Percentiles rank a stretch among this genome's conserved stretches.
Conservation (phyloP, 2,888 invertebrate genomes). For the Kryphioiulus occultus region DNA sequence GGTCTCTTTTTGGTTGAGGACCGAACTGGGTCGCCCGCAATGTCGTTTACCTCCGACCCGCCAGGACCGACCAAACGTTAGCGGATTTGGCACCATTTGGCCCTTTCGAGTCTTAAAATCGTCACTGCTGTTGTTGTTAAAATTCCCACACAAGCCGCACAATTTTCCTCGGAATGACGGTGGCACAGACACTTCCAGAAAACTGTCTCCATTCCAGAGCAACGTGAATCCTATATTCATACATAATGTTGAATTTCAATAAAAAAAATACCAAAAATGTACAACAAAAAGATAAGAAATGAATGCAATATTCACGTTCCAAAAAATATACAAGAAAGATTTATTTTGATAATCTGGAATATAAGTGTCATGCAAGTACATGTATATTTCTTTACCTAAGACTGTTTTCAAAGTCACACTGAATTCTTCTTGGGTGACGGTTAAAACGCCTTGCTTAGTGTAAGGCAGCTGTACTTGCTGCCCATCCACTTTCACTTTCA, state of each 20-base stretch:
- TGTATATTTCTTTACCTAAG: constrained; percentile 56
- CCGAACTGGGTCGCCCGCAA: constrained; percentile 51
- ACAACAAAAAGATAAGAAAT: too few relatives aligned
- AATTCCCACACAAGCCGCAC: constrained; percentile 95
- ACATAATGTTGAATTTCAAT: background rate
- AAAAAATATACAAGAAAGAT: too few relatives aligned
- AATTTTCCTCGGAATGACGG: constrained; percentile 75
- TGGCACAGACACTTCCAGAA: constrained; percentile 83
- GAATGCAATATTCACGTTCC: too few relatives aligned
- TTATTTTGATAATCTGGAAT: too few relatives aligned
- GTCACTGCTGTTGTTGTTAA: constrained; percentile 84
- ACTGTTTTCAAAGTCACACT: constrained; percentile 63
- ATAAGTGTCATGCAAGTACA: background rate
- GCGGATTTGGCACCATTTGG: constrained; percentile 69
- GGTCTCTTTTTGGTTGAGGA: constrained; percentile 56
- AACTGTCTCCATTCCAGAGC: constrained; percentile 92
- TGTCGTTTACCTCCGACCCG: constrained; percentile 78
- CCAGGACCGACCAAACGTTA: constrained; percentile 87
- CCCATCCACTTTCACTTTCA: constrained; percentile 86
- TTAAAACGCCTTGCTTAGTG: constrained; percentile 61
- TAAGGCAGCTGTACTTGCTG: constrained; percentile 77
- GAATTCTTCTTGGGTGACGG: constrained; percentile 66
- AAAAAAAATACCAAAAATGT: too few relatives aligned
- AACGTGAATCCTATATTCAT: constrained; percentile 73
- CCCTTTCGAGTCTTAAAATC: constrained; percentile 70